Percentiles rank a stretch among this genome's conserved stretches.
These are phyloP conservation scores for Phengaris arion DNA, from an alignment of 2,888 invertebrate species.

Conservation along the genomic window DNA sequence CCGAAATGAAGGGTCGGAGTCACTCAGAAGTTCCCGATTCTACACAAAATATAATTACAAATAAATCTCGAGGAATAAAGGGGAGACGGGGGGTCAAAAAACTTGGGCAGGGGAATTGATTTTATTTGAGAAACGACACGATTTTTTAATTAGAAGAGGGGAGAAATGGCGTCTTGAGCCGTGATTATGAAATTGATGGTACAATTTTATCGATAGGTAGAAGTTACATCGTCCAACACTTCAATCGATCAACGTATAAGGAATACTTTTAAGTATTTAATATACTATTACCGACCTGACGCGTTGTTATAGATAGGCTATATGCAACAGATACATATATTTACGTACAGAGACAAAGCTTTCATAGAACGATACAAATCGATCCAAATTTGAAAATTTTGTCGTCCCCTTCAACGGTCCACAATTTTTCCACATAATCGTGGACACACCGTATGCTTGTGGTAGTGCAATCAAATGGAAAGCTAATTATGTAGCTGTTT, in stretches of 20 bases:
- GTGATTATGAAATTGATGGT: background rate
- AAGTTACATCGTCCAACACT: background rate
- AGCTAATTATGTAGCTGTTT: no score
- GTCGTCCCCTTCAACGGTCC: no score
- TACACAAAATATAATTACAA: slow-evolving; percentile 68
- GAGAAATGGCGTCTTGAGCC: background rate
- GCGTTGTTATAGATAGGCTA: no score
- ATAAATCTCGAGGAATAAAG: slow-evolving; percentile 46
- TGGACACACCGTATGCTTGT: no score
- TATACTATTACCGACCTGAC: no score
- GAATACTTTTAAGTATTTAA: no score
- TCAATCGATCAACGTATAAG: background rate
- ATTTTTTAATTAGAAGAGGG: slow-evolving; percentile 67
- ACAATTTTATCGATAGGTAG: background rate
- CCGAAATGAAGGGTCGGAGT: slow-evolving; percentile 38
- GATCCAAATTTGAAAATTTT: no score
- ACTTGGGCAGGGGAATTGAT: slow-evolving; percentile 58
- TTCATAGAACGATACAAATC: no score
- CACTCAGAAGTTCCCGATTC: slow-evolving; percentile 65
- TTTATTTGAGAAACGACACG: slow-evolving; percentile 76
- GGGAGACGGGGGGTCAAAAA: slow-evolving; percentile 38
- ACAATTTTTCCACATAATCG: no score
- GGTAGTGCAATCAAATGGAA: no score
- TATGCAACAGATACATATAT: no score
- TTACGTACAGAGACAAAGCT: no score